phyloP scores from a whole-genome alignment of 2,888 invertebrate genomes.

The Tetranychus piercei region DNA sequence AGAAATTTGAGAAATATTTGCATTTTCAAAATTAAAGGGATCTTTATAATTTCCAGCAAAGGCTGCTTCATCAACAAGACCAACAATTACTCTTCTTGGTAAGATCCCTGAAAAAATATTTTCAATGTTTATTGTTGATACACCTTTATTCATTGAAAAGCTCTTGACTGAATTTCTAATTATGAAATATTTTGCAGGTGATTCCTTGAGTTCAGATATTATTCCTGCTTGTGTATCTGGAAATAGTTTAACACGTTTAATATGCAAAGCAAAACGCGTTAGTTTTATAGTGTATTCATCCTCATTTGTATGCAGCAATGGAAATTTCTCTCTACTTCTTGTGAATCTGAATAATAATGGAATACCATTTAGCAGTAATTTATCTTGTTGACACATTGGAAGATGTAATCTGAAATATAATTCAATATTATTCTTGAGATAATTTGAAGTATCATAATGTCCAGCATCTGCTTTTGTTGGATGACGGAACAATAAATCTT shows the following conservation, averaged over 20 bases:
- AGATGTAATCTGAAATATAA: too few relatives aligned
- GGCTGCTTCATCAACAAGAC: too few relatives aligned
- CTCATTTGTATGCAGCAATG: neutral
- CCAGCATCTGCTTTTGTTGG: too few relatives aligned
- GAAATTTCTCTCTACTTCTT: neutral
- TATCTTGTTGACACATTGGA: too few relatives aligned
- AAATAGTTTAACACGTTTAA: neutral
- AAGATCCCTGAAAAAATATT: constrained; percentile 10
- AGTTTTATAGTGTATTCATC: neutral
- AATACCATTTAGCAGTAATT: neutral
- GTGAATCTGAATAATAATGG: neutral
- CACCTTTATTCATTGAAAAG: neutral
- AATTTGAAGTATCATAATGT: too few relatives aligned
- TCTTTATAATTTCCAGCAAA: too few relatives aligned
- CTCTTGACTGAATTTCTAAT: neutral
- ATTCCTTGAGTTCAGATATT: neutral
- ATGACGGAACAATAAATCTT: neutral
- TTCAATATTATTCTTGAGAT: too few relatives aligned
- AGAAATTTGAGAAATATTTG: too few relatives aligned
- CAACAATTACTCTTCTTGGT: constrained; percentile 1
- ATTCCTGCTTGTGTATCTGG: neutral
- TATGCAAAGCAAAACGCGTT: neutral
- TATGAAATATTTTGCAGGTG: constrained; percentile 6
- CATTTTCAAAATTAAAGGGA: too few relatives aligned
- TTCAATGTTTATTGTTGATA: neutral